A percentile compares a stretch with the other conserved stretches of the same genome.
phyloP scores from a whole-genome alignment of 1,140 invertebrate genomes.

The Arion vulgaris region DNA sequence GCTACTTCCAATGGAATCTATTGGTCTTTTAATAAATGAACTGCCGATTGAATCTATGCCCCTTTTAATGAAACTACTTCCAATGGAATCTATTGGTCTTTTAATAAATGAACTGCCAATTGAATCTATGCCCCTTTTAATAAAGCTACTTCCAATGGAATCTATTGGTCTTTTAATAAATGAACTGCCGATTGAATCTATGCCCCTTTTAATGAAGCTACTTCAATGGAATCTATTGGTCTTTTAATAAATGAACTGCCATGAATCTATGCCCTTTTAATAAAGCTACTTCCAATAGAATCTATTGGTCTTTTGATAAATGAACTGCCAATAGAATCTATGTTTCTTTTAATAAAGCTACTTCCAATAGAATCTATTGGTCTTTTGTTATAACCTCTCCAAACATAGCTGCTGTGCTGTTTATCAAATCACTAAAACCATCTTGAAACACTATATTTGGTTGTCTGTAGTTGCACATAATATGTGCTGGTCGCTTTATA shows the following conservation, averaged over 20 bases:
- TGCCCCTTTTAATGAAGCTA: no score
- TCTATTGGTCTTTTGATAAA: not conserved
- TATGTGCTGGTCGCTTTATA: not conserved
- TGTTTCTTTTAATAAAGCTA: not conserved
- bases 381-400: not conserved
- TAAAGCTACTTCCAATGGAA: conserved; percentile 1
- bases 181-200: conserved; percentile 6
- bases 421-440: not conserved
- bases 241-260: no score
- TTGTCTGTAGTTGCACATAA: not conserved
- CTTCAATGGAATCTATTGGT: no score
- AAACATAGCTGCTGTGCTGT: not conserved
- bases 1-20: conserved; percentile 5
- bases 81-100: not conserved
- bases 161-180: not conserved
- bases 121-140: not conserved
- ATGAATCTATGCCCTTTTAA: no score
- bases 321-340: not conserved
- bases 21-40: conserved; percentile 1
- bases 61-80: conserved; percentile 1
- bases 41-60: not conserved
- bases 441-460: no score
- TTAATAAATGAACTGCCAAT: conserved; percentile 5
- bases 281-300: not conserved
- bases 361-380: not conserved